These are phyloP conservation scores for Carcharodon carcharias DNA, from an alignment of 2,797 vertebrate genomes.

Conservation along the genomic window DNA sequence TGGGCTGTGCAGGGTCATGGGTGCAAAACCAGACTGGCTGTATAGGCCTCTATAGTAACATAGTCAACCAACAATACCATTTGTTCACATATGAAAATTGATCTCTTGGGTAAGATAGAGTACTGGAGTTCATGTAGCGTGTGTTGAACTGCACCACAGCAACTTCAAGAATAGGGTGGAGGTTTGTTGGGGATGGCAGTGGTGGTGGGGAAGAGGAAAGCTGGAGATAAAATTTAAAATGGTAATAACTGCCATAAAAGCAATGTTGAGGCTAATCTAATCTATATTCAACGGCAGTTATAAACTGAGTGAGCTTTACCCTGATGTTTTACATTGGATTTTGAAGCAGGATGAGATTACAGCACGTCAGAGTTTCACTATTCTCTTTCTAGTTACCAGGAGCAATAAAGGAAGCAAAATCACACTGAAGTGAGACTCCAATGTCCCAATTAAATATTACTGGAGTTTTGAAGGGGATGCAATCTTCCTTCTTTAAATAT, in stretches of 20 bases:
- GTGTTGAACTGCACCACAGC: not conserved
- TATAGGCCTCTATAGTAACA: not conserved
- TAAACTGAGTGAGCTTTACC: constrained; percentile 5
- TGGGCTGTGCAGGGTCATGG: not conserved
- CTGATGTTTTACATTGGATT: not conserved
- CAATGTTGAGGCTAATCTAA: too few relatives aligned
- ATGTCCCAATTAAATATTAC: not conserved
- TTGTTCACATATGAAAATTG: not conserved
- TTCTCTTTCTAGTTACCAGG: not conserved
- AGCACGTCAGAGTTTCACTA: too few relatives aligned
- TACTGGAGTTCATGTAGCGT: not conserved
- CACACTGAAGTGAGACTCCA: not conserved
- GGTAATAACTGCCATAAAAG: not conserved
- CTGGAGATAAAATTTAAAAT: not conserved
- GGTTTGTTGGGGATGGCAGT: too few relatives aligned
- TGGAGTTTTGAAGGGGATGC: not conserved
- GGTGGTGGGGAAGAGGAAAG: too few relatives aligned
- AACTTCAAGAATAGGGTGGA: not conserved
- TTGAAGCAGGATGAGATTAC: not conserved
- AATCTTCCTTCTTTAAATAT: not conserved
- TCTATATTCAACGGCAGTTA: not conserved
- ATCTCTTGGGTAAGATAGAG: not conserved
- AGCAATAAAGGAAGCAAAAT: not conserved
- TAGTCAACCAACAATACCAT: not conserved
- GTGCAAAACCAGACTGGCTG: not conserved